Percentiles rank a stretch among this genome's conserved stretches.
phyloP scores from a whole-genome alignment of 2,797 vertebrate genomes.

The Muscicapa striata region DNA sequence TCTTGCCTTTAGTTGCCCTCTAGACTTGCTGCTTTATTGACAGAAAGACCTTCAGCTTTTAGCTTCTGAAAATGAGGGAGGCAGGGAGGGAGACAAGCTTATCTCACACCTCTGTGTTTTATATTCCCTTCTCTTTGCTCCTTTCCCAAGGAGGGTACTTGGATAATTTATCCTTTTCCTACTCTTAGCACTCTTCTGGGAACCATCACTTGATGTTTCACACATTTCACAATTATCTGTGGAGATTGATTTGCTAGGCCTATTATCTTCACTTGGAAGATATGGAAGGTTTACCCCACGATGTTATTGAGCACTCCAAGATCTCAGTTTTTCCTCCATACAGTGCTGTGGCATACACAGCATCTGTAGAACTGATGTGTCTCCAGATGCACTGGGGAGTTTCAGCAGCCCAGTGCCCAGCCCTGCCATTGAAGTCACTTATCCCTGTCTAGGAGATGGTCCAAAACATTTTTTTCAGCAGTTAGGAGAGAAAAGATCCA shows the following conservation, averaged over 20 bases:
- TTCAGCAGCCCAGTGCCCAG: neutral
- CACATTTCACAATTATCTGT: constrained; percentile 23
- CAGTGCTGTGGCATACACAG: neutral
- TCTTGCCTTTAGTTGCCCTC: neutral
- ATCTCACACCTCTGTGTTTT: constrained; percentile 8
- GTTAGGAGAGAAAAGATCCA: neutral
- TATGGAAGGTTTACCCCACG: neutral
- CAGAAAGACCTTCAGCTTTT: neutral
- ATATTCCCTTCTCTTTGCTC: neutral
- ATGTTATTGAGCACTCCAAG: constrained; percentile 1
- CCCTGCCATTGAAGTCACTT: neutral
- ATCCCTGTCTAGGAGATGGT: neutral
- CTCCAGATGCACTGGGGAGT: rapidly evolving
- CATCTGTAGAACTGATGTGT: neutral
- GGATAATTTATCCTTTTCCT: constrained; percentile 7
- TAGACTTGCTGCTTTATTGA: neutral
- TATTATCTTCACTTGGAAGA: constrained; percentile 44
- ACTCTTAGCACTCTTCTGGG: constrained; percentile 2
- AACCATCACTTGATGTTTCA: constrained; percentile 27
- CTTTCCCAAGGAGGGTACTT: neutral
- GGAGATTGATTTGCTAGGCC: constrained; percentile 27
- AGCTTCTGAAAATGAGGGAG: constrained; percentile 23
- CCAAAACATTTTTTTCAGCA: neutral
- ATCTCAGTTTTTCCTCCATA: neutral
- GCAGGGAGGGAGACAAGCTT: constrained; percentile 7